Percentiles rank a stretch among this genome's conserved stretches.
phyloP scores from a whole-genome alignment of 2,888 invertebrate species.

The Iphiclides podalirius region DNA sequence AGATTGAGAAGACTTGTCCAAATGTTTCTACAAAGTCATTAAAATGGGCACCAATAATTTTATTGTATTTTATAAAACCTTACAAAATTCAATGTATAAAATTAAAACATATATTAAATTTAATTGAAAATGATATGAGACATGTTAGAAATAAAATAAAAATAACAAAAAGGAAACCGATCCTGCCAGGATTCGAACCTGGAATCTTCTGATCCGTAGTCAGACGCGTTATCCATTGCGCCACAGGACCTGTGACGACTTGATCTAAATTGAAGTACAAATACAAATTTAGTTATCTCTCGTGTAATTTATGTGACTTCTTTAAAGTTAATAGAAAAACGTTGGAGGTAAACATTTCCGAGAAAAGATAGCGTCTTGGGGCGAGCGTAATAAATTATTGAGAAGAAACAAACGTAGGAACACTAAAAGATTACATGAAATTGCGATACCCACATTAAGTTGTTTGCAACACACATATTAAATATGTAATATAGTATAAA shows the following conservation, averaged over 20 bases:
- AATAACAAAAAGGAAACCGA: slow-evolving; percentile 32
- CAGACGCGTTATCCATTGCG: slow-evolving; percentile 86
- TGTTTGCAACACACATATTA: no score
- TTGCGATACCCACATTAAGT: no score
- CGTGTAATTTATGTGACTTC: background rate
- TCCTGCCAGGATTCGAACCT: slow-evolving; percentile 83
- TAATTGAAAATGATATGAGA: background rate
- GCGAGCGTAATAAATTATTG: background rate
- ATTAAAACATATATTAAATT: background rate
- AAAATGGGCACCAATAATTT: no score
- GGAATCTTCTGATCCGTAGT: slow-evolving; percentile 85
- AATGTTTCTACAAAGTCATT: no score
- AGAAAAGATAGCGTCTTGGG: background rate
- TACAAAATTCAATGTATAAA: no score
- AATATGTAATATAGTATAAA: no score
- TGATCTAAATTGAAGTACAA: background rate
- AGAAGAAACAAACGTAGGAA: background rate
- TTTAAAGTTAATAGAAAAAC: background rate
- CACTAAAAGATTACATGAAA: background rate
- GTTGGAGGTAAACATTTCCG: background rate
- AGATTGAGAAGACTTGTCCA: no score
- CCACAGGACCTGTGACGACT: slow-evolving; percentile 65
- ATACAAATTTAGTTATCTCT: background rate
- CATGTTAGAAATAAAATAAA: slow-evolving; percentile 12
- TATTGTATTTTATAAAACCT: no score